Evolutionary conservation across 2,888 invertebrate genomes (phyloP), one percentile per base, ranked within the genome.

Genomic region (Iphiclides podalirius): DNA sequence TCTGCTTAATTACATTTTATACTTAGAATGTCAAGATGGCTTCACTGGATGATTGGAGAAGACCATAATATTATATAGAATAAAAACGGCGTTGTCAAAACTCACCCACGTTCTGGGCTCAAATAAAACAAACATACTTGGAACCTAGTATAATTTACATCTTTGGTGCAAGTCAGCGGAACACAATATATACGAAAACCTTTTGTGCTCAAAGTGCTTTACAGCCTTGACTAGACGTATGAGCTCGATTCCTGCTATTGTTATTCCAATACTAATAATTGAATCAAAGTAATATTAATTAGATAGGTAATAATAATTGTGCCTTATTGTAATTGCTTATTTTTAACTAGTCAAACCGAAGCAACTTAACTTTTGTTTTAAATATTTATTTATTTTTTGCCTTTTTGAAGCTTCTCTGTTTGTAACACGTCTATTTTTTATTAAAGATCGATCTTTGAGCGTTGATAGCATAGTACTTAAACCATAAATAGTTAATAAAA

Each of bases 181-280:
- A 28, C 8, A 31, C 4, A 41, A 9, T 36, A 9, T 4, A 50
- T 45, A 46, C 36, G 35, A 42, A 23, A 23, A 50, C 53, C 58
- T 44, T 57, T 67, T 67, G 67, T 72, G 68, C 64, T 64, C 56
- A 52, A 60, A 53, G 53, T 46, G 37, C 37, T 64, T 58, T 64
- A 62, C 63, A 59, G 55, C 58, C 58, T 60, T 67, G 74, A 75
- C 75, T 76, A 76, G 76, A 71, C 65, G 67, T 63, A 62, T 23
- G 65, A 66, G 65, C 67, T 66, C 45, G 8, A 28, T 28, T 4
- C n/a, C n/a, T 4, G 11, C 8, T 16, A 17, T 31, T 12, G n/a
- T 2, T 8, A 3, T 8, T 26, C 1, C 9, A 26, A 6, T 26
- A n/a, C n/a, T n/a, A n/a, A n/a, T 6, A 28, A 2, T 31, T 8